Evolutionary conservation across 1,140 invertebrate genomes (phyloP).

Genomic region (Amphibalanus amphitrite): DNA sequence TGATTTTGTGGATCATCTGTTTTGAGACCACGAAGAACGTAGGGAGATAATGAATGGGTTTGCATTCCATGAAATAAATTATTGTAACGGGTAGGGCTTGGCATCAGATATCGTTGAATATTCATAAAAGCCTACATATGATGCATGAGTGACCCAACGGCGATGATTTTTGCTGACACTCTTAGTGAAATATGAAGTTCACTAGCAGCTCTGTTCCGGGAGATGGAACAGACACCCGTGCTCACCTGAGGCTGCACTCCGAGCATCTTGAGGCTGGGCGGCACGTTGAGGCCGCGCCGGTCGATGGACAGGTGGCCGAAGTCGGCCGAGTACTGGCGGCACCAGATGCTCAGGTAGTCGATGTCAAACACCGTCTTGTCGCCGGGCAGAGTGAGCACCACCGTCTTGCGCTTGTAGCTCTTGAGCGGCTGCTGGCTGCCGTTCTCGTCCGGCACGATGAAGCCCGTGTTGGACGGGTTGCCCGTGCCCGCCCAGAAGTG

Average conservation of each 20-base stretch:
- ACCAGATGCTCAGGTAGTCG: constrained; percentile 64
- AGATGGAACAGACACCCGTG: too few relatives aligned
- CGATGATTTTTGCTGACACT: too few relatives aligned
- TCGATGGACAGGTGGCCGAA: constrained; percentile 71
- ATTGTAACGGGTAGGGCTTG: too few relatives aligned
- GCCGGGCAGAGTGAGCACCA: constrained; percentile 24
- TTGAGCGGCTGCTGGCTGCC: constrained; percentile 21
- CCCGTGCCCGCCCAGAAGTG: constrained; percentile 20
- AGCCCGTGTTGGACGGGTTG: constrained; percentile 23
- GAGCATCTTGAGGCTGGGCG: constrained; percentile 79
- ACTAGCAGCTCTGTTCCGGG: too few relatives aligned
- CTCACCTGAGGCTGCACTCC: constrained; percentile 80
- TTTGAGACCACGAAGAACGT: too few relatives aligned
- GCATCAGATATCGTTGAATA: too few relatives aligned
- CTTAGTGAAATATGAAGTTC: too few relatives aligned
- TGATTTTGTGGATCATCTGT: too few relatives aligned
- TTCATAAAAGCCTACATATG: too few relatives aligned
- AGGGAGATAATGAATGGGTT: too few relatives aligned
- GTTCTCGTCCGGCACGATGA: constrained; percentile 23
- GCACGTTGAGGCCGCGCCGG: constrained; percentile 47
- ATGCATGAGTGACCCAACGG: too few relatives aligned
- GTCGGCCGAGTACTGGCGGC: constrained; percentile 69
- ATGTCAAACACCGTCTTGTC: constrained; percentile 24
- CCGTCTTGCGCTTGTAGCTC: constrained; percentile 22
- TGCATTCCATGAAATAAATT: too few relatives aligned